Evolutionary conservation across 2,888 invertebrate genomes (phyloP).

Genomic region (Oscheius onirici): DNA sequence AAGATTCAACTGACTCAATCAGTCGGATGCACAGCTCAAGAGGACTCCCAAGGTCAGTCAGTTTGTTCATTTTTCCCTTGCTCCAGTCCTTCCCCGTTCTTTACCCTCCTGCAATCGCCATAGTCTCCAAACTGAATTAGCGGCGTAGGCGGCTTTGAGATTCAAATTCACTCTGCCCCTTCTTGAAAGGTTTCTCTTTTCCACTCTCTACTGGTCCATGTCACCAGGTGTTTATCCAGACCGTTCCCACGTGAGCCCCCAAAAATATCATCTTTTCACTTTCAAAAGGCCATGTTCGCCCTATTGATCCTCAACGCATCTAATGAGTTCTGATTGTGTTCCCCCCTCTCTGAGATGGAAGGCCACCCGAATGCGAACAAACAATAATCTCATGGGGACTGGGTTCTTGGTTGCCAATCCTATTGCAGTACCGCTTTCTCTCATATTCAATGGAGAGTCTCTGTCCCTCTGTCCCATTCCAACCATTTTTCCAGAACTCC

Average conservation of each 20-base stretch:
- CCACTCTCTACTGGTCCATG: not conserved
- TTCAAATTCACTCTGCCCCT: not conserved
- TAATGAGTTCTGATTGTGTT: conserved; percentile 5
- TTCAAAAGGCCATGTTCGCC: not conserved
- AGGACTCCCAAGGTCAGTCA: no score
- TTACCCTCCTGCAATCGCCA: conserved; percentile 1
- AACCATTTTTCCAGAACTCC: no score
- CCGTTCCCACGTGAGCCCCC: not conserved
- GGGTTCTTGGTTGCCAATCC: no score
- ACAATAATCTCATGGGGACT: no score
- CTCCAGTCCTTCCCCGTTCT: not conserved
- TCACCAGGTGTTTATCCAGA: not conserved
- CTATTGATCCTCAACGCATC: not conserved
- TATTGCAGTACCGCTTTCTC: no score
- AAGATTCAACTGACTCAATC: no score
- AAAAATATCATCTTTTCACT: not conserved
- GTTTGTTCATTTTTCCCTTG: no score
- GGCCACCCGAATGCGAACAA: no score
- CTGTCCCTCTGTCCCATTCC: no score
- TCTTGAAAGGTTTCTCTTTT: not conserved
- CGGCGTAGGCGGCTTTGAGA: conserved; percentile 17
- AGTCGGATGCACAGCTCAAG: no score
- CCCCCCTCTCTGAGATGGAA: no score
- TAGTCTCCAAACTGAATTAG: conserved; percentile 7
- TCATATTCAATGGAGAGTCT: no score